Conservation (phyloP, 2,888 invertebrate species). For the Macrosoma leucophasiata region DNA sequence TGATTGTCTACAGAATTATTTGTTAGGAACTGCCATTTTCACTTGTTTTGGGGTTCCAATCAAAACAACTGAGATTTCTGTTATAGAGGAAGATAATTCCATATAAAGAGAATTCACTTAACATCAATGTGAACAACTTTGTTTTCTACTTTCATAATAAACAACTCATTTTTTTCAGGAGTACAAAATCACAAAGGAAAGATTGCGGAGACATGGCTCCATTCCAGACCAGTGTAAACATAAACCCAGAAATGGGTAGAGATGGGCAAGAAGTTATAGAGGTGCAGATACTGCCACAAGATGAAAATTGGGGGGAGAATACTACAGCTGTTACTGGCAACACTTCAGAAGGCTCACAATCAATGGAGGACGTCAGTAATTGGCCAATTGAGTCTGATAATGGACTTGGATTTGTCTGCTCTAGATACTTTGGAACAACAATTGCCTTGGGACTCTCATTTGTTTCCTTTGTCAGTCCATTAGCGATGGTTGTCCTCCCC, state of each 20-base stretch:
- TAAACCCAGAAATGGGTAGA: constrained; percentile 83
- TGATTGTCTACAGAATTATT: too few relatives aligned
- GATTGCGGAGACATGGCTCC: constrained; percentile 84
- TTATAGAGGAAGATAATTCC: too few relatives aligned
- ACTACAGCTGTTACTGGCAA: constrained; percentile 98
- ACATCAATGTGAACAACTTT: too few relatives aligned
- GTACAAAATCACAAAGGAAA: constrained; percentile 80
- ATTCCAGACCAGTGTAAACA: constrained; percentile 89
- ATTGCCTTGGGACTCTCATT: constrained; percentile 87
- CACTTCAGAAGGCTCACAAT: constrained; percentile 96
- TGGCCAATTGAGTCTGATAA: constrained; percentile 86
- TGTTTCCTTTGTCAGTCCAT: constrained; percentile 91
- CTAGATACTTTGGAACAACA: constrained; percentile 88
- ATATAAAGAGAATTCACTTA: too few relatives aligned
- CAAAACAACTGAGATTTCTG: too few relatives aligned
- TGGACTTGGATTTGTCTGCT: constrained; percentile 83
- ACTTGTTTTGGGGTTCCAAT: too few relatives aligned
- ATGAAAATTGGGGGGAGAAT: constrained; percentile 99
- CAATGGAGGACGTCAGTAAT: constrained; percentile 92
- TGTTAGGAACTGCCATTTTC: too few relatives aligned
- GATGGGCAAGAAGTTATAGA: constrained; percentile 95
- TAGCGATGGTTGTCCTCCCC: constrained; percentile 96
- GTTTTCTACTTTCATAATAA: too few relatives aligned
- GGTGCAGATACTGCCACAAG: constrained; percentile 96
- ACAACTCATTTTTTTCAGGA: constrained; percentile 66